These are phyloP conservation scores for Neotoxoptera formosana DNA, from an alignment of 1,140 invertebrate species.

Conservation along the genomic window DNA sequence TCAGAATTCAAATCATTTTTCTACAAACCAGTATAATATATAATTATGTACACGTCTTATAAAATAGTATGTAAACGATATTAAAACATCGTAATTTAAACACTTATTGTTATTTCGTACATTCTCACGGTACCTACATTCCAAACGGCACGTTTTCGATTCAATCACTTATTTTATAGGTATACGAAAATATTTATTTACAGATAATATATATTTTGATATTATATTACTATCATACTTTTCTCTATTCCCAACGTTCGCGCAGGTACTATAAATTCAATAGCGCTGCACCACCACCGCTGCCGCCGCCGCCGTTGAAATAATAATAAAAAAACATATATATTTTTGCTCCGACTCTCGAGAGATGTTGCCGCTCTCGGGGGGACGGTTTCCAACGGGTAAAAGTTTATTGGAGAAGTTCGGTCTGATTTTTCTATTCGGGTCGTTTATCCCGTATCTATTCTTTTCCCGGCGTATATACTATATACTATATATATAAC, in stretches of 20 bases:
- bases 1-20: neutral
- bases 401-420: neutral
- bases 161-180: neutral
- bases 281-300: neutral
- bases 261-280: neutral
- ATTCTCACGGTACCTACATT: neutral
- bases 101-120: neutral
- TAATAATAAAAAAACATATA: neutral
- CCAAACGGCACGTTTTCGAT: neutral
- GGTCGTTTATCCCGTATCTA: constrained; percentile 21
- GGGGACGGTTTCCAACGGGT: neutral
- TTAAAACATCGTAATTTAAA: neutral
- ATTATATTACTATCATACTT: neutral
- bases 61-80: neutral
- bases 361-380: neutral
- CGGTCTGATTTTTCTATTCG: constrained; percentile 3
- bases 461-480: neutral
- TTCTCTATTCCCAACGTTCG: neutral
- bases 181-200: neutral
- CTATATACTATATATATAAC: too few relatives aligned
- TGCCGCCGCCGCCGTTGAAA: too few relatives aligned
- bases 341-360: neutral
- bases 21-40: neutral
- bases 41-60: neutral
- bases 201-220: neutral